Evolutionary conservation across 2,113 vertebrate species (phyloP).

Genomic region (Toxotes jaculatrix): DNA sequence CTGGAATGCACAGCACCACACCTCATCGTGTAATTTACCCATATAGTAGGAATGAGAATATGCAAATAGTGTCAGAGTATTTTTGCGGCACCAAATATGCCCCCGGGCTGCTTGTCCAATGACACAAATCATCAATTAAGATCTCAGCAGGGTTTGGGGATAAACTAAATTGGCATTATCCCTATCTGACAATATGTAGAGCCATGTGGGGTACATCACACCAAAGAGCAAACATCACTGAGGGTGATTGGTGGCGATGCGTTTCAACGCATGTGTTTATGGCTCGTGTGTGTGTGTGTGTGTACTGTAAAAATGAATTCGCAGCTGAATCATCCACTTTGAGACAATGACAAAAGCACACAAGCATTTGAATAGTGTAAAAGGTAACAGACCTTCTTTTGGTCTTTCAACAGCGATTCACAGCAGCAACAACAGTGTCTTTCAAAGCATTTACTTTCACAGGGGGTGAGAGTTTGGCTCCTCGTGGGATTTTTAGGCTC

Average conservation of each 20-base stretch:
- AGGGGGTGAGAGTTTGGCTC: conserved; percentile 42
- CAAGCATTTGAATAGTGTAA: conserved; percentile 26
- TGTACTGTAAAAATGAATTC: background rate
- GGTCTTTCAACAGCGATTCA: conserved; percentile 31
- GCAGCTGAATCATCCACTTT: conserved; percentile 9
- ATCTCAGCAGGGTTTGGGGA: conserved; percentile 84
- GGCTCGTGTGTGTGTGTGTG: conserved; percentile 5
- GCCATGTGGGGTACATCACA: conserved; percentile 62
- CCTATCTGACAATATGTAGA: conserved; percentile 77
- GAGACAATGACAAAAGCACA: conserved; percentile 46
- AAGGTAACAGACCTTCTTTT: conserved; percentile 40
- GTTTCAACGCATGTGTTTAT: conserved; percentile 3
- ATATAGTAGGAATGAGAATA: conserved; percentile 80
- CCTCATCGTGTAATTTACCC: conserved; percentile 80
- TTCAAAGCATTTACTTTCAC: conserved; percentile 61
- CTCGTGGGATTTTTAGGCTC: conserved; percentile 56
- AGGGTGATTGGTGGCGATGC: conserved; percentile 47
- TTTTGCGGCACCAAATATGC: conserved; percentile 77
- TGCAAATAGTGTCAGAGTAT: conserved; percentile 82
- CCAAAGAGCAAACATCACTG: conserved; percentile 76
- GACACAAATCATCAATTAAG: conserved; percentile 89
- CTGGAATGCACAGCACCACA: conserved; percentile 79
- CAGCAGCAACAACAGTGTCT: conserved; percentile 36
- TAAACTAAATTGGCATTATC: conserved; percentile 84
- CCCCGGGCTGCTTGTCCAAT: conserved; percentile 86